Evolutionary conservation across 2,888 invertebrate species (phyloP), one percentile per base, ranked within the genome.

Genomic region (Eilema griseolum): DNA sequence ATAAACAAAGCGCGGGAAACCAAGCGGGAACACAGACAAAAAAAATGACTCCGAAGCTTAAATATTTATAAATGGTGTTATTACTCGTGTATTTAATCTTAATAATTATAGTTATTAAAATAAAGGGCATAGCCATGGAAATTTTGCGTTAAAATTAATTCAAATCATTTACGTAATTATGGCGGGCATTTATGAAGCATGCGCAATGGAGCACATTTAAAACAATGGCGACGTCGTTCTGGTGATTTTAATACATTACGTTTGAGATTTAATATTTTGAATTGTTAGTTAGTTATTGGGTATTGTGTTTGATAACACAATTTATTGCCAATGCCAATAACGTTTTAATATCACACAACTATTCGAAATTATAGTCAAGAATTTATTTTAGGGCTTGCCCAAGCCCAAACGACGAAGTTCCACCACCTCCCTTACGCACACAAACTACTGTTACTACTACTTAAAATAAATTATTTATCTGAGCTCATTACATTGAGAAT

Each of bases 191-290:
- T 31, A 65, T 66, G 61, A 46, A 23, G 52, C 62, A 62, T 62
- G 61, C 24, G 24, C 62, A 12, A 8, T 57, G 56, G 26, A 33
- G 28, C 10, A 16, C 61, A 61, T 69, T 70, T 56, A 41, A 76
- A 71, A 80, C 66, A 80, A 80, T 76, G 61, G 70, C 20, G 20
- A 12, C 24, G 20, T 37, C 62, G 68, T 68, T 68, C 62, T 57
- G 62, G 56, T 57, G 20, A 68, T 52, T 67, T 67, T 61, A 67
- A 60, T 23, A 31, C 61, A 60, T 59, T 61, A 66, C 23, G 33
- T 57, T 66, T 59, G 59, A 23, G 63, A 60, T 73, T 73, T 62
- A 64, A 59, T 70, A 70, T 52, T 62, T 41, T 41, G 16, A 63
- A 57, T 31, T 12, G 24, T 26, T 52, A 52, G 20, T 46, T 46